Base-by-base conservation (phyloP, 1,140 invertebrate genomes). In the Halictus rubicundus region DNA sequence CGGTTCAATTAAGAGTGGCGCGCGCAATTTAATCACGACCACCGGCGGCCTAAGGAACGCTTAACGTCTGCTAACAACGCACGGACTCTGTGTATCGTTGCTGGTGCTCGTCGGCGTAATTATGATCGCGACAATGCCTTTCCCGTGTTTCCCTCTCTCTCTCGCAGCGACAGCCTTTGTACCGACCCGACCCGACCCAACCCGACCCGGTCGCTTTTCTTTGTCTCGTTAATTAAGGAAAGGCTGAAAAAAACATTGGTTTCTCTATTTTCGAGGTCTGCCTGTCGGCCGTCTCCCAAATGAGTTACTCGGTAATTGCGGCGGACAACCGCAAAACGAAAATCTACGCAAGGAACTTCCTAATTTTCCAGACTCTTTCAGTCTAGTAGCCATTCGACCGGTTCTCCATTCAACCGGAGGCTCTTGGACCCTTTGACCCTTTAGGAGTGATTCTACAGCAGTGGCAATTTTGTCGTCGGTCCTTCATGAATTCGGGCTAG, bases 141-240 rank as follows among this genome's bases (percentile, higher is more conserved):
- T 19, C 42, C n/a, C 37, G 39, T 49, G 39, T 42, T 27, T 63
- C 60, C 27, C 14, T 14, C 12, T 46, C 42, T 14, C 1, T 14
- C 42, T 46, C 10, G 42, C 42, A 8, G 19, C 4, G 7, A 27
- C 23, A 3, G 9, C 49, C 25, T 54, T 68, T 54, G 16, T n/a
- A 4, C 14, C 49, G 16, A 52, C 49, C 49, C 19, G 16, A 52
- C 49, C 49, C 49, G 14, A 49, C 46, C 0, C 60, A 9, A 19
- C 23, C n/a, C 14, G 25, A 12, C 27, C 54, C 52, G 21, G 27
- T 63, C 25, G 60, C 12, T 37, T 60, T 32, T 19, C 46, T n/a
- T 32, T 63, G 60, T 42, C 63, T 57, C 73, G 73, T 75, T 75
- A 75, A 75, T 75, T 75, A 75, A 68, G 73, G 54, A 42, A 42